These are phyloP conservation scores for Athalia rosae DNA, from an alignment of 2,888 invertebrate genomes.

Conservation along the genomic window DNA sequence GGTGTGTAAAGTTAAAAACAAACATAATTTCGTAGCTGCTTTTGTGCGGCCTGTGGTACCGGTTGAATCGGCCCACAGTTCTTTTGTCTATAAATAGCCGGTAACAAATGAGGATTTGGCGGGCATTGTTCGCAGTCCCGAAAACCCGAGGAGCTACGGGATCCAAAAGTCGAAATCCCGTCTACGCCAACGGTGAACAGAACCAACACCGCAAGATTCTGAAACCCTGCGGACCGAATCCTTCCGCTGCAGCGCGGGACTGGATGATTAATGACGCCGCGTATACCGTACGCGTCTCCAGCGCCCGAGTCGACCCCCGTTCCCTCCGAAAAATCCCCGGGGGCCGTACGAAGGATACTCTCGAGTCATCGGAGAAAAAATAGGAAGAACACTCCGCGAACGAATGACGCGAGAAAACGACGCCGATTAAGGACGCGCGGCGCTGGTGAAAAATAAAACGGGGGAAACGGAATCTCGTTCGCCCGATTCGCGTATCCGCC, in stretches of 20 bases:
- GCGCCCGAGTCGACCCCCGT: background rate
- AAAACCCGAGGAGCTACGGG: background rate
- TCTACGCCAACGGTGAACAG: constrained; percentile 43
- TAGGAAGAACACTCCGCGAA: background rate
- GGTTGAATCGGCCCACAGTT: constrained; percentile 48
- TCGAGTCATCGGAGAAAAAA: too few relatives aligned
- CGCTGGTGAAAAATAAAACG: background rate
- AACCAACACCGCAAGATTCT: constrained; percentile 43
- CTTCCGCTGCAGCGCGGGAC: constrained; percentile 44
- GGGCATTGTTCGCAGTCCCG: constrained; percentile 38
- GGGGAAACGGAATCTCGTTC: background rate
- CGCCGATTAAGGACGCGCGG: constrained; percentile 39
- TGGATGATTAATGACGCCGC: constrained; percentile 63
- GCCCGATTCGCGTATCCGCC: constrained; percentile 1
- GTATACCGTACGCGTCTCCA: background rate
- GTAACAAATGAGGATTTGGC: constrained; percentile 61
- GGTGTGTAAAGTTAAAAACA: constrained; percentile 43
- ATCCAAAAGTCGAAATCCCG: background rate
- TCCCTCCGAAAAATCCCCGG: constrained; percentile 32
- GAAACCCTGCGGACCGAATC: constrained; percentile 8
- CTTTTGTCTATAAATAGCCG: constrained; percentile 61
- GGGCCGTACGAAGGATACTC: constrained; percentile 34
- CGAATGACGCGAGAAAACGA: constrained; percentile 46
- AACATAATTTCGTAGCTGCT: constrained; percentile 50
- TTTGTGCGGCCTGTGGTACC: constrained; percentile 58